phyloP scores from a whole-genome alignment of 2,888 invertebrate genomes.

The Pelosia muscerda region DNA sequence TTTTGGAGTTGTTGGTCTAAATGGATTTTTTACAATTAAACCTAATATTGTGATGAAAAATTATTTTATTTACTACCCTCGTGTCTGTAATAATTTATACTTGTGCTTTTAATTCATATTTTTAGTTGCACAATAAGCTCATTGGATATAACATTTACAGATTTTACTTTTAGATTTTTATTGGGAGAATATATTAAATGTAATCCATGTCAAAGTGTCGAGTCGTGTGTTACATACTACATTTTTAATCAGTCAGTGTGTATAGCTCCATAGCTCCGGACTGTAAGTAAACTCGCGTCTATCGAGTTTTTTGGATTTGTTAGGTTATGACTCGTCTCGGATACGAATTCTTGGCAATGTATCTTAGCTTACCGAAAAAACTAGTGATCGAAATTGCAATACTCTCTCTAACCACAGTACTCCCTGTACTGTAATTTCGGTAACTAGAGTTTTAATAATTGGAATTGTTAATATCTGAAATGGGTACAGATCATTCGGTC shows the following conservation, averaged over 20 bases:
- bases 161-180: not conserved
- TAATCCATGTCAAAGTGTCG: not conserved
- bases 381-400: too few species aligned
- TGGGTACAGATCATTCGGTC: too few species aligned
- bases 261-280: not conserved
- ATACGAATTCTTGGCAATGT: too few species aligned
- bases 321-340: too few species aligned
- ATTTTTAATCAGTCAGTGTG: not conserved
- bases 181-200: not conserved
- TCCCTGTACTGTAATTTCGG: too few species aligned
- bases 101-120: not conserved
- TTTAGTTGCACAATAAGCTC: constrained; percentile 6
- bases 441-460: too few species aligned
- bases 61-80: not conserved
- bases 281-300: not conserved
- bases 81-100: not conserved
- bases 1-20: constrained; percentile 20
- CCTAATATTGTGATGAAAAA: not conserved
- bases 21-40: constrained; percentile 7
- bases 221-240: not conserved
- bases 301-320: not conserved
- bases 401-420: too few species aligned
- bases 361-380: too few species aligned
- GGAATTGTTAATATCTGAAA: too few species aligned
- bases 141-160: not conserved